These are phyloP conservation scores for Otis tarda DNA, from an alignment of 2,113 vertebrate species.

Conservation along the genomic window DNA sequence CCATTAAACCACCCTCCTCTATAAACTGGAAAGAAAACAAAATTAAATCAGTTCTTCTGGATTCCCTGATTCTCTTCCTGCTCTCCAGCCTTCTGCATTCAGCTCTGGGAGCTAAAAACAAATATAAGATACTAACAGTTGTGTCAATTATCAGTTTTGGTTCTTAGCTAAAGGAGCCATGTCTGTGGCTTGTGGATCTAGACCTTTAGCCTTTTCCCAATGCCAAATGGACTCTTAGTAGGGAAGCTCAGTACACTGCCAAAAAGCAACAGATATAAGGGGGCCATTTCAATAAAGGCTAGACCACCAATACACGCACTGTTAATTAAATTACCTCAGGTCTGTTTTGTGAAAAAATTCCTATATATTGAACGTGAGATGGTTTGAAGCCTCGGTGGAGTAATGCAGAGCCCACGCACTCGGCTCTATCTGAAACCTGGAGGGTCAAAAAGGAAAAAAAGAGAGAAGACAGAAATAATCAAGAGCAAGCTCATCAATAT, in stretches of 20 bases:
- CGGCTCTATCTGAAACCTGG: conserved; percentile 82
- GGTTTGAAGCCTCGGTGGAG: conserved; percentile 86
- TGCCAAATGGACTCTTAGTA: not conserved
- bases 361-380: conserved; percentile 80
- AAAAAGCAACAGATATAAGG: not conserved
- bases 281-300: not conserved
- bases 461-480: not conserved
- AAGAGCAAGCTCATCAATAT: not conserved
- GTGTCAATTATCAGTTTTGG: not conserved
- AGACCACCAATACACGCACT: not conserved
- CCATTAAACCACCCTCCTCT: not conserved
- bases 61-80: not conserved
- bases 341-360: conserved; percentile 94
- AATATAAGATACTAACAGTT: not conserved
- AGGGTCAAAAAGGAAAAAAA: not conserved
- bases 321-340: conserved; percentile 83
- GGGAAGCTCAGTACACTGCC: not conserved
- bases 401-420: conserved; percentile 87
- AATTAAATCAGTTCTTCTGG: not conserved
- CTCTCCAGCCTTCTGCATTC: not conserved
- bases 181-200: not conserved
- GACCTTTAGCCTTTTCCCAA: not conserved
- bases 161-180: not conserved
- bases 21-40: not conserved
- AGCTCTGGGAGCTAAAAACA: not conserved